Conservation (phyloP, 1,140 invertebrate species). For the Trichogramma pretiosum region DNA sequence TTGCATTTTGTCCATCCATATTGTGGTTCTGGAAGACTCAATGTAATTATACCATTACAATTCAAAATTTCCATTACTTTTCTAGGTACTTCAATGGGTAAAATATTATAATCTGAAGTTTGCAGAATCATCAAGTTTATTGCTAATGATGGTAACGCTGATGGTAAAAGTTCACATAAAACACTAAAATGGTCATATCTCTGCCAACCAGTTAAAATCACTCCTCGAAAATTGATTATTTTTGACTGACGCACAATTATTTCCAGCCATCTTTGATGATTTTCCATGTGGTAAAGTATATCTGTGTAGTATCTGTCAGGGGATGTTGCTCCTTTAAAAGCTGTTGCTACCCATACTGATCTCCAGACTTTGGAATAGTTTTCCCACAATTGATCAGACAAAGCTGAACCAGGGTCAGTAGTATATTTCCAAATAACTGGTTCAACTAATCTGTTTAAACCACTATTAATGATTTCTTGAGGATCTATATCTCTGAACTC, state of each 20-base stretch:
- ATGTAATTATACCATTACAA: slow-evolving; percentile 31
- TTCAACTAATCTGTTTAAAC: slow-evolving; percentile 61
- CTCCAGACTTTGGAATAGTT: slow-evolving; percentile 74
- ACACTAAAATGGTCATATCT: slow-evolving; percentile 75
- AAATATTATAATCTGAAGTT: slow-evolving; percentile 29
- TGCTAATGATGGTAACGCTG: slow-evolving; percentile 60
- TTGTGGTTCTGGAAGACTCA: slow-evolving; percentile 37
- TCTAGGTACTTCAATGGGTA: slow-evolving; percentile 28
- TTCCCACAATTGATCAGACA: slow-evolving; percentile 61
- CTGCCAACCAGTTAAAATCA: slow-evolving; percentile 62
- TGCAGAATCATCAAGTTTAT: slow-evolving; percentile 48
- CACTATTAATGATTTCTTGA: slow-evolving; percentile 53
- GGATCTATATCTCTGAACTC: slow-evolving; percentile 70
- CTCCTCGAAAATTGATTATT: slow-evolving; percentile 49
- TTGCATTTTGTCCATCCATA: slow-evolving; percentile 39
- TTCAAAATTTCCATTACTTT: slow-evolving; percentile 26
- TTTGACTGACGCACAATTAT: slow-evolving; percentile 49
- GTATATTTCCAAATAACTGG: slow-evolving; percentile 75
- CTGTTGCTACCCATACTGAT: slow-evolving; percentile 78
- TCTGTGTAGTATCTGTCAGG: slow-evolving; percentile 58
- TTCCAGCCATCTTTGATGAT: slow-evolving; percentile 64
- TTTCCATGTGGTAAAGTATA: slow-evolving; percentile 54
- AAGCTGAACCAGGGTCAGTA: slow-evolving; percentile 49
- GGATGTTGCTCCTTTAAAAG: slow-evolving; percentile 84
- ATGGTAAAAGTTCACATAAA: slow-evolving; percentile 63